Base-by-base conservation (phyloP, 2,113 vertebrate genomes). In the Microtus montanus region DNA sequence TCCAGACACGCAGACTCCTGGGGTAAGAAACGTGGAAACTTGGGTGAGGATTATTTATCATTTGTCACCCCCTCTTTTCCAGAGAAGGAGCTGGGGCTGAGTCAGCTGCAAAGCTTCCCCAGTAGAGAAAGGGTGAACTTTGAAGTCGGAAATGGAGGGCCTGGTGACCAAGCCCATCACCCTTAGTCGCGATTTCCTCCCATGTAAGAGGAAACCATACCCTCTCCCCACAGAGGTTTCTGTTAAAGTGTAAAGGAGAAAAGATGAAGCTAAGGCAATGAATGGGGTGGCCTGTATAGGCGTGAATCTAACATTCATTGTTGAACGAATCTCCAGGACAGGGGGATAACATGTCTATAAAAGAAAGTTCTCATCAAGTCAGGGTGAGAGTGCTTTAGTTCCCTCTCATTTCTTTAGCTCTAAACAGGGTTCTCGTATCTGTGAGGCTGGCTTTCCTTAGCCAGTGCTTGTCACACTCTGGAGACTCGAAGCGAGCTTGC, bases 1-100 rank as follows among this genome's bases (percentile, higher is more conserved):
- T 54, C 83, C 89, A 98, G 97, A 97, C 88, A 97, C 95, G 41
- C 19, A 96, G 97, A 54, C 96, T 96, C 96, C 96, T 78, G 44
- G 88, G 87, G n/a, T 90, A 82, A 0, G 49, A 77, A 90, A 75
- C 61, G 5, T 90, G 90, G 93, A 71, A 94, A 68, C 87, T 71
- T 0, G 35, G 41, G 63, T n/a, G 83, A 97, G 63, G 73, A 58
- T 61, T 92, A 87, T 66, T 92, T 68, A 66, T 44, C 75, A 74
- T 95, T 93, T 66, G 61, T 91, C 80, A 90, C 24, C 44, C 68
- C 2, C 15, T 44, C 64, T 47, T 38, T 58, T 78, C 90, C 82
- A 64, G n/a, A 73, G 91, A 47, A 70, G 26, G 1, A 8, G 10
- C 2, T 73, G 54, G 38, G 52, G 41, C 41, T 20, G 38, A 75